phyloP scores from a whole-genome alignment of 2,888 invertebrate genomes.

The Temnothorax rugatulus region DNA sequence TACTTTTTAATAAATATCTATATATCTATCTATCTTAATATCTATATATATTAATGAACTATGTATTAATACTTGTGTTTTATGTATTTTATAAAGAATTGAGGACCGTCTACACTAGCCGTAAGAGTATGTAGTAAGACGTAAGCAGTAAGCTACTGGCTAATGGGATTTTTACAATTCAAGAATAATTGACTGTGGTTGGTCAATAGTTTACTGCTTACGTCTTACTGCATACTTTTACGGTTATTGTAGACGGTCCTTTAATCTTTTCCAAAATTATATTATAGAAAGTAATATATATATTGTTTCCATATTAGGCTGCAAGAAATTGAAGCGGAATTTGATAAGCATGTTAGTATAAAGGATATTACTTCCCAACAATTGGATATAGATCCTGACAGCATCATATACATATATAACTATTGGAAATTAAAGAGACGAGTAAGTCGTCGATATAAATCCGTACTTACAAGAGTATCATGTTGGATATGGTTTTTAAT shows the following conservation, averaged over 20 bases:
- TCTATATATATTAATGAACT: no score
- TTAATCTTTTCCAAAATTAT: not conserved
- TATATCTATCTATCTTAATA: no score
- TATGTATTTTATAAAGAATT: not conserved
- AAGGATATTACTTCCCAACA: conserved; percentile 94
- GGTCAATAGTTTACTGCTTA: no score
- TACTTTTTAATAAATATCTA: no score
- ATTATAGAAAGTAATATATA: conserved; percentile 10
- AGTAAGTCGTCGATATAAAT: conserved; percentile 87
- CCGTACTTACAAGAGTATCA: not conserved
- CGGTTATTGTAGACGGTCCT: no score
- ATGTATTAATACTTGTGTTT: not conserved
- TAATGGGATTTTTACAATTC: no score
- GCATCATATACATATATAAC: conserved; percentile 95
- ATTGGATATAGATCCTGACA: conserved; percentile 94
- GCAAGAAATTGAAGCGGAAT: conserved; percentile 97
- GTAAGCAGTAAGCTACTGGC: no score
- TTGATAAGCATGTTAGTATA: conserved; percentile 95
- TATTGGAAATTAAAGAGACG: conserved; percentile 99
- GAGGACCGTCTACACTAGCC: no score
- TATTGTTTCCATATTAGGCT: conserved; percentile 87
- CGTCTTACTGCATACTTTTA: no score
- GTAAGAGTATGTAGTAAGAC: no score
- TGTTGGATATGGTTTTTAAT: not conserved
- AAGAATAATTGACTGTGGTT: no score